phyloP scores from a whole-genome alignment of 2,888 invertebrate species.

The Orthonevra nobilis region DNA sequence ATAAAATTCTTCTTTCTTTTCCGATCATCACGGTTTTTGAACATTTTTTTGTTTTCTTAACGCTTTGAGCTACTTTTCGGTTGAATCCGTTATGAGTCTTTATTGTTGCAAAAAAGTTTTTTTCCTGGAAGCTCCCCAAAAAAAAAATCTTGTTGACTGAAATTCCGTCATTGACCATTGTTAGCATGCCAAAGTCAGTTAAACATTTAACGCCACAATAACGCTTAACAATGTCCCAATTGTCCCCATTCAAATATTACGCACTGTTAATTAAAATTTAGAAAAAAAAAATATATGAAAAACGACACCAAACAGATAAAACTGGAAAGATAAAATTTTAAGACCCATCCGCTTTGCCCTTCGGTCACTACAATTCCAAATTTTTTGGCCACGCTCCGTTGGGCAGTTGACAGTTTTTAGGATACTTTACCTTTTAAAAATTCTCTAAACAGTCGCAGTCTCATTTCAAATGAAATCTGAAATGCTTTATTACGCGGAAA shows the following conservation, averaged over 20 bases:
- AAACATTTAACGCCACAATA: slow-evolving; percentile 50
- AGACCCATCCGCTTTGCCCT: slow-evolving; percentile 39
- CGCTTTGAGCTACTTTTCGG: no score
- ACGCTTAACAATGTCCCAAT: not conserved
- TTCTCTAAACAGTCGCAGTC: slow-evolving; percentile 25
- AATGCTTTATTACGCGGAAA: slow-evolving; percentile 70
- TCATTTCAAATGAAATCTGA: slow-evolving; percentile 46
- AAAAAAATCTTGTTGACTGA: no score
- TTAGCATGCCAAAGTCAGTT: not conserved
- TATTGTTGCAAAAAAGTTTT: no score
- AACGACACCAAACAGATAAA: slow-evolving; percentile 25
- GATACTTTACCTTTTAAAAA: slow-evolving; percentile 67
- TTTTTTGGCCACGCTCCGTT: slow-evolving; percentile 53
- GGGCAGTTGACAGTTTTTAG: slow-evolving; percentile 66
- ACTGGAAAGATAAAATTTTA: slow-evolving; percentile 30
- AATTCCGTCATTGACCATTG: not conserved
- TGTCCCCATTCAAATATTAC: slow-evolving; percentile 56
- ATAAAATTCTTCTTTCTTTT: no score
- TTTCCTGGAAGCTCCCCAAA: no score
- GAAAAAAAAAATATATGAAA: slow-evolving; percentile 11
- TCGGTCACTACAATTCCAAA: slow-evolving; percentile 32
- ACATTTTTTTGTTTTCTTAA: no score
- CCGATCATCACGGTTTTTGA: no score
- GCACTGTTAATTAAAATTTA: slow-evolving; percentile 62
- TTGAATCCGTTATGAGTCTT: no score